phyloP scores from a whole-genome alignment of 2,797 vertebrate genomes.

The Microtus obscurus region DNA sequence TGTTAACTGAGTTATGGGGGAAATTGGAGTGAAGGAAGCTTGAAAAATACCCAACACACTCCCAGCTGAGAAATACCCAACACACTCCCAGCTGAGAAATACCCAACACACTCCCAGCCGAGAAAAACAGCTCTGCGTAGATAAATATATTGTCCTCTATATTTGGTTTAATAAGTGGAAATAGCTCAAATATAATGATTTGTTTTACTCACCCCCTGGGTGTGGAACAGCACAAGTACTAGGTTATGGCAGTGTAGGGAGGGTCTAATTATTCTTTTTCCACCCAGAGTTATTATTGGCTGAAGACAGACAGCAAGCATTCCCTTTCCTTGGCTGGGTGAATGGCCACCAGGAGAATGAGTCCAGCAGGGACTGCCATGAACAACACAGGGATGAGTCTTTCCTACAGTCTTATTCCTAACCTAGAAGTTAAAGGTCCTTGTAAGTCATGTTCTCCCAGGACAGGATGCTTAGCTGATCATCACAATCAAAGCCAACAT shows the following conservation, averaged over 20 bases:
- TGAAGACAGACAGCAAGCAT: background rate
- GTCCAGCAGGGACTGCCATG: background rate
- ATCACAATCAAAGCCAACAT: constrained; percentile 22
- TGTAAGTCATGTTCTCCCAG: background rate
- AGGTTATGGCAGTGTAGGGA: background rate
- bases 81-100: background rate
- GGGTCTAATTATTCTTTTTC: constrained; percentile 49
- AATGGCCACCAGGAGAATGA: constrained; percentile 12
- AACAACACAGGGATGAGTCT: background rate
- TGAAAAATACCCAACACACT: background rate
- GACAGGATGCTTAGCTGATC: background rate
- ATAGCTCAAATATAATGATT: constrained; percentile 4
- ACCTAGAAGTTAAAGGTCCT: background rate
- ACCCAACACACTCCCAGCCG: background rate
- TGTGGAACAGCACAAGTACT: background rate
- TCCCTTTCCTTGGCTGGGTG: constrained; percentile 34
- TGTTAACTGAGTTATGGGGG: background rate
- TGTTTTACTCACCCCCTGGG: background rate
- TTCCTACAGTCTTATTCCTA: background rate
- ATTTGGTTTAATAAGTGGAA: constrained; percentile 62
- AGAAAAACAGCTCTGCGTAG: constrained; percentile 8
- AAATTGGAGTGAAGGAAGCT: background rate
- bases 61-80: background rate
- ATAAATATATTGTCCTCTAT: constrained; percentile 14
- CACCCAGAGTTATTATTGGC: constrained; percentile 58